Base-by-base conservation (phyloP, 92 coral and sea anemone species). In the Actinernus sp. region DNA sequence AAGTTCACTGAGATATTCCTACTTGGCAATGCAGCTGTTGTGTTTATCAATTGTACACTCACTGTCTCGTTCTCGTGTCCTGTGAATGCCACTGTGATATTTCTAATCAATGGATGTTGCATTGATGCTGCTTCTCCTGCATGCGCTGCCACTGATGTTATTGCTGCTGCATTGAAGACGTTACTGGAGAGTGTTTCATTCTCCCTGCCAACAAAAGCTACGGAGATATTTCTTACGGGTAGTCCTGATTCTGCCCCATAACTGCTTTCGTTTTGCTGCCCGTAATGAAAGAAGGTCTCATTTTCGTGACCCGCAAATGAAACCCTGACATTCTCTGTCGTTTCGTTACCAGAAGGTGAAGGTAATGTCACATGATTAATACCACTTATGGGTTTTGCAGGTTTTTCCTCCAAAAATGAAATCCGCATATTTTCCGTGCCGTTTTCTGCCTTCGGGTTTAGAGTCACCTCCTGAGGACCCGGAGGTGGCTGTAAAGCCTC, bases 381-480 rank as follows among this genome's bases (percentile, higher is more conserved):
- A 29, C 77, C 77, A 34, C 56, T 38, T 13, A 72, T 8, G 11
- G 76, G n/a, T 3, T 61, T 44, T 21, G 63, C 43, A 43, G 78
- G 58, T 49, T 81, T 81, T 26, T 73, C 73, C 28, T 64, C 79
- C 29, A 90, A 22, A 72, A 85, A 90, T 2, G 97, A 90, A 24
- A 90, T 90, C 51, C 73, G 75, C 52, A 86, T 90, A 23, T 68
- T 49, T 49, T 85, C 92, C 47, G 47, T 49, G 28, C 76, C 80
- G 23, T 83, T 86, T 16, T 63, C 71, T 21, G 47, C 59, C 3
- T 65, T 61, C 1, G 69, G 88, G 3, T 84, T 56, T n/a, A 79
- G 37, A 13, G 74, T 61, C 1, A 79, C 81, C 21, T 84, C 91
- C 22, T 87, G 74, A 8, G 69, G 65, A 3, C 67, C 85, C 19